Evolutionary conservation across 2,888 invertebrate species (phyloP).

Genomic region (Stenurella melanura): DNA sequence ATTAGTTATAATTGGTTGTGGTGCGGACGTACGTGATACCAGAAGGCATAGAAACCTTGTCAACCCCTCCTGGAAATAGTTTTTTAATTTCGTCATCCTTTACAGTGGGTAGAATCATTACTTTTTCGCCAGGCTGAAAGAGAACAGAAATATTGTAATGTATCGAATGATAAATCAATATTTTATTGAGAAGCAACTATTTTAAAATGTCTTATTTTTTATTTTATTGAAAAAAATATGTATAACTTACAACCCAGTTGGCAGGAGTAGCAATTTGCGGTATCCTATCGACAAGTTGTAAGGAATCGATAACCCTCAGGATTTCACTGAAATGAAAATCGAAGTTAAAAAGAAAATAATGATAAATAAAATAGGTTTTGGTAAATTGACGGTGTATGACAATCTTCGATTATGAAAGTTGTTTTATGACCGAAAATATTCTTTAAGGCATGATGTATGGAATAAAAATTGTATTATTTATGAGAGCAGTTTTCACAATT

Average conservation of each 20-base stretch:
- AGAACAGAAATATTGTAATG: slow-evolving; percentile 21
- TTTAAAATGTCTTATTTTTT: neutral
- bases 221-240: slow-evolving; percentile 7
- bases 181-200: neutral
- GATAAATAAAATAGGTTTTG: too few species aligned
- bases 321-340: slow-evolving; percentile 84
- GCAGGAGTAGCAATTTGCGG: slow-evolving; percentile 75
- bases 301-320: slow-evolving; percentile 86
- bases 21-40: slow-evolving; percentile 85
- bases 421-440: too few species aligned
- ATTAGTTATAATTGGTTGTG: slow-evolving; percentile 77
- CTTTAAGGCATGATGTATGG: too few species aligned
- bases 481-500: too few species aligned
- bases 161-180: too few species aligned
- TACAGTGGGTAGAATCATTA: slow-evolving; percentile 87
- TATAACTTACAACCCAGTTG: slow-evolving; percentile 47
- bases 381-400: too few species aligned
- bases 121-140: slow-evolving; percentile 81
- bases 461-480: too few species aligned
- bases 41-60: slow-evolving; percentile 83
- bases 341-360: neutral
- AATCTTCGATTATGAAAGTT: too few species aligned
- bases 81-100: slow-evolving; percentile 79
- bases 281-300: slow-evolving; percentile 83
- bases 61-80: slow-evolving; percentile 82